phyloP scores from a whole-genome alignment of 2,888 invertebrate genomes.

The Caenorhabditis sp. region DNA sequence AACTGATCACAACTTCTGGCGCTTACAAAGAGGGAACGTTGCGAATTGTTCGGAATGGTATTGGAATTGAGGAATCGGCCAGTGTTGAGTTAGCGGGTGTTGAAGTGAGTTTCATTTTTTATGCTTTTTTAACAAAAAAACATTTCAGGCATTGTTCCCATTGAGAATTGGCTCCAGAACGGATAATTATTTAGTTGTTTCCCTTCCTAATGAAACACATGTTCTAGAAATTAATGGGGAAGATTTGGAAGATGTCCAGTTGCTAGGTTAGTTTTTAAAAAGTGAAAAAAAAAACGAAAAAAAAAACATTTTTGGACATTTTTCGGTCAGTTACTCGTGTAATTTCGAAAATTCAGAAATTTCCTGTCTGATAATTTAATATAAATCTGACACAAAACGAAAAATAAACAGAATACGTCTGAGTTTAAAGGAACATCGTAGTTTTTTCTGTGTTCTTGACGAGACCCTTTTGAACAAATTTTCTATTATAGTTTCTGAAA shows the following conservation, averaged over 20 bases:
- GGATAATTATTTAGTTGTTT: constrained; percentile 87
- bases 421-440: no score
- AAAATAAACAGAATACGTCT: no score
- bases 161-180: constrained; percentile 31
- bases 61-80: constrained; percentile 87
- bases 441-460: no score
- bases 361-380: no score
- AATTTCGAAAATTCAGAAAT: no score
- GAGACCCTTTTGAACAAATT: no score
- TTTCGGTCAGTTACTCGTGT: no score
- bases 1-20: constrained; percentile 96
- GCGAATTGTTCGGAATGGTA: constrained; percentile 95
- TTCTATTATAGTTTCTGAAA: no score
- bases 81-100: constrained; percentile 92
- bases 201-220: constrained; percentile 92
- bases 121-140: no score
- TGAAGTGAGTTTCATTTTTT: constrained; percentile 83
- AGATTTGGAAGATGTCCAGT: constrained; percentile 85
- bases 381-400: no score
- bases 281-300: background rate
- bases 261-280: constrained; percentile 36
- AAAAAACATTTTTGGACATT: no score
- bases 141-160: constrained; percentile 32
- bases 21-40: constrained; percentile 96
- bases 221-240: constrained; percentile 85